Conservation (phyloP, 2,888 invertebrate species). For the Campoplex nolae region DNA sequence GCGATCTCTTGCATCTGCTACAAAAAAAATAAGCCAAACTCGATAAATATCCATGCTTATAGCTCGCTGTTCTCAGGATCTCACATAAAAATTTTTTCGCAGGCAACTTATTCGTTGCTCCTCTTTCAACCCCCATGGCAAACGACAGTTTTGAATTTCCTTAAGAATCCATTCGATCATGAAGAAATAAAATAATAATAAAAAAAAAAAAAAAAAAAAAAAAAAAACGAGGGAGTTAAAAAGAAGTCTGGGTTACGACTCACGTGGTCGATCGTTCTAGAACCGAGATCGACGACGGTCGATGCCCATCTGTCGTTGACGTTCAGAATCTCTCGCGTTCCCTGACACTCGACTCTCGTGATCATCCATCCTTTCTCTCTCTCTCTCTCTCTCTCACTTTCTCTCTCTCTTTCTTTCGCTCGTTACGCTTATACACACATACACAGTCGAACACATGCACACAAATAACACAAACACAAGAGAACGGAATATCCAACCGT, state of each 20-base stretch:
- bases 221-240: conserved; percentile 19
- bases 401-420: background rate
- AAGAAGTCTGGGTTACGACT: conserved; percentile 10
- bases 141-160: conserved; percentile 39
- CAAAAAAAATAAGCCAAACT: background rate
- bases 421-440: background rate
- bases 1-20: conserved; percentile 44
- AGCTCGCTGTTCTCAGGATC: conserved; percentile 42
- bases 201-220: conserved; percentile 12
- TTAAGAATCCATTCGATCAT: conserved; percentile 17
- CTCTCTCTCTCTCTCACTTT: conserved; percentile 29
- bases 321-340: conserved; percentile 53
- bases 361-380: conserved; percentile 21
- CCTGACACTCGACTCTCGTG: conserved; percentile 35
- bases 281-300: conserved; percentile 68
- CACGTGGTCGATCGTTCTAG: conserved; percentile 34
- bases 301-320: conserved; percentile 76
- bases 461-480: conserved; percentile 1
- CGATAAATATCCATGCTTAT: background rate
- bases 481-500: conserved; percentile 20
- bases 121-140: background rate
- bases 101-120: background rate
- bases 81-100: conserved; percentile 19
- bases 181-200: too few species aligned
- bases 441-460: too few species aligned